Percentiles rank a stretch among this genome's conserved stretches.
These are phyloP conservation scores for Tryphoninae sp. DNA, from an alignment of 2,888 invertebrate genomes.

Conservation along the genomic window DNA sequence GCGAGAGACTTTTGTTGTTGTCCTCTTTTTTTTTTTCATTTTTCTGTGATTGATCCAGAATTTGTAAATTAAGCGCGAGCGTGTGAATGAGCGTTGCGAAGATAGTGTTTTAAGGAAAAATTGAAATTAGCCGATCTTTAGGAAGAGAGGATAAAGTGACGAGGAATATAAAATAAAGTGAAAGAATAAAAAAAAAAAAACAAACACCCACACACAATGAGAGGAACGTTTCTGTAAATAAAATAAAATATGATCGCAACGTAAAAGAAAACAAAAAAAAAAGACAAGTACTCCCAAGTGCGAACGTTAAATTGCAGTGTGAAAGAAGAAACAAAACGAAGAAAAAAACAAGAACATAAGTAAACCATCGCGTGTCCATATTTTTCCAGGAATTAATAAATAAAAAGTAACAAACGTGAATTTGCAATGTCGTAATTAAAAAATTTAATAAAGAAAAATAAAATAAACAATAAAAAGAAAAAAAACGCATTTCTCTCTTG, in stretches of 20 bases:
- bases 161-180: conserved; percentile 30
- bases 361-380: conserved; percentile 65
- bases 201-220: conserved; percentile 9
- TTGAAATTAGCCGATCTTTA: conserved; percentile 51
- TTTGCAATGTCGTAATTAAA: conserved; percentile 46
- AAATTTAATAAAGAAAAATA: conserved; percentile 1
- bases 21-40: background rate
- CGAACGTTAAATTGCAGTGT: conserved; percentile 56
- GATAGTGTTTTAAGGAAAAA: conserved; percentile 49
- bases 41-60: conserved; percentile 63
- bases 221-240: conserved; percentile 59
- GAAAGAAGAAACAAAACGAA: conserved; percentile 51
- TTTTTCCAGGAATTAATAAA: conserved; percentile 66
- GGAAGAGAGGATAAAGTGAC: conserved; percentile 41
- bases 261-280: conserved; percentile 36
- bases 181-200: conserved; percentile 49
- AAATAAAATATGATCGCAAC: conserved; percentile 57
- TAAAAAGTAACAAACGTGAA: conserved; percentile 38
- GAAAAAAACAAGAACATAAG: conserved; percentile 45
- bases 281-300: conserved; percentile 55
- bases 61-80: conserved; percentile 41
- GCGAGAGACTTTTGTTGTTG: background rate
- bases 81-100: conserved; percentile 56
- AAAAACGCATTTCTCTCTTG: conserved; percentile 15
- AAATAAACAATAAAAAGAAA: background rate